A percentile compares a stretch with the other conserved stretches of the same genome.
These are phyloP conservation scores for Eonycteris spelaea DNA, from an alignment of 2,113 vertebrate genomes.

Conservation along the genomic window DNA sequence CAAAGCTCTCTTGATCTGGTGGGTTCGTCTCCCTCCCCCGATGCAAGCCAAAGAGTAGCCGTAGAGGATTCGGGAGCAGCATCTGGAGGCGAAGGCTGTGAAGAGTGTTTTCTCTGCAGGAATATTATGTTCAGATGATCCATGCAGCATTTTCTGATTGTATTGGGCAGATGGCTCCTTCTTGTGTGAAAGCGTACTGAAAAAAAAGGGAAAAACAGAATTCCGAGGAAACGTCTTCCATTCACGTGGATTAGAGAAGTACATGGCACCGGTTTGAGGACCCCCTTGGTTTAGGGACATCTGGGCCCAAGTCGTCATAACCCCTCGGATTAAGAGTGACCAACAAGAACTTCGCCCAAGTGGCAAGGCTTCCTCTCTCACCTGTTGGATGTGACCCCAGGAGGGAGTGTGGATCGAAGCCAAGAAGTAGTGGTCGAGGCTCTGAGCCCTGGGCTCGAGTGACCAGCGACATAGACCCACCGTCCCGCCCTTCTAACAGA, in stretches of 20 bases:
- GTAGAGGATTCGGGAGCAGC: neutral
- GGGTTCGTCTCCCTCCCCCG: neutral
- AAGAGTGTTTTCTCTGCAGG: neutral
- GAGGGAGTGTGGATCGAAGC: neutral
- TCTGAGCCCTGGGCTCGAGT: neutral
- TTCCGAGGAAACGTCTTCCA: neutral
- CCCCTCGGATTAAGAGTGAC: neutral
- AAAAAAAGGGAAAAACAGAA: neutral
- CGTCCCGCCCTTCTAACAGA: neutral
- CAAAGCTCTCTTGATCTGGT: neutral
- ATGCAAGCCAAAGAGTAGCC: neutral
- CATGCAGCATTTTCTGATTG: neutral
- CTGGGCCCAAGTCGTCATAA: neutral
- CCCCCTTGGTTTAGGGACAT: neutral
- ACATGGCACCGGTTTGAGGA: neutral
- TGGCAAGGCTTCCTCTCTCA: neutral
- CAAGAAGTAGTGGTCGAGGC: neutral
- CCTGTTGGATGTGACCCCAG: neutral
- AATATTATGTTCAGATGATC: neutral
- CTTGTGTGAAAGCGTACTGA: neutral
- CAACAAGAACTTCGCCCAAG: neutral
- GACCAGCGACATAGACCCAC: accelerated
- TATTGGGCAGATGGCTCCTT: neutral
- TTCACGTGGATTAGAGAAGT: neutral
- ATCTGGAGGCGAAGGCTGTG: neutral